These are phyloP conservation scores for Phymanthus crucifer DNA, from an alignment of 92 coral and sea anemone genomes.

Conservation along the genomic window DNA sequence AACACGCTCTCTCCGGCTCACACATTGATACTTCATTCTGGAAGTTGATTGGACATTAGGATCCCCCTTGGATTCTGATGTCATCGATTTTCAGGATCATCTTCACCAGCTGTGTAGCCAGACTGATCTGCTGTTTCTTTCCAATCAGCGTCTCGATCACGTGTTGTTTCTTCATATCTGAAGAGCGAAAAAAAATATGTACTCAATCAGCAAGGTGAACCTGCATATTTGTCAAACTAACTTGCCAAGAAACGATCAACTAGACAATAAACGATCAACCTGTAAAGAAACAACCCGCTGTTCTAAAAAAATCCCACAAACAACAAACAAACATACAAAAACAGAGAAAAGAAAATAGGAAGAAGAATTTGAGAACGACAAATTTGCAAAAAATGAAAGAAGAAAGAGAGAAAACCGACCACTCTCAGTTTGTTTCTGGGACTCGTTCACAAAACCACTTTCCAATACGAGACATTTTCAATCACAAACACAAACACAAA, in stretches of 20 bases:
- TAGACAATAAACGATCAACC: neutral
- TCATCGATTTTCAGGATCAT: conserved; percentile 98
- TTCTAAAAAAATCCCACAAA: neutral
- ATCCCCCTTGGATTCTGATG: conserved; percentile 74
- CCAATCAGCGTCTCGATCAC: conserved; percentile 96
- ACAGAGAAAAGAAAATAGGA: neutral
- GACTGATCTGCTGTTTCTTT: conserved; percentile 94
- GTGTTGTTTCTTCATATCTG: conserved; percentile 97
- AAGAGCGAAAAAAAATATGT: neutral
- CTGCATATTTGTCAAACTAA: no score
- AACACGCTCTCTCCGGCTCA: neutral
- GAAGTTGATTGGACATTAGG: neutral
- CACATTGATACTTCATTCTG: neutral
- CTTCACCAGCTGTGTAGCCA: conserved; percentile 96
- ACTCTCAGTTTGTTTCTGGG: no score
- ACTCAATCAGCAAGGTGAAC: neutral
- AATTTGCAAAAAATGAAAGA: no score
- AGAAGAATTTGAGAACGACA: no score
- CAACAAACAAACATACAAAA: neutral
- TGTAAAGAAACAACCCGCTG: neutral
- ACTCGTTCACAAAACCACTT: no score
- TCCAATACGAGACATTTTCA: no score
- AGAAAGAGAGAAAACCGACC: no score
- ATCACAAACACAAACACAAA: no score
- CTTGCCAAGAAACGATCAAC: no score